Conservation (phyloP, 2,113 vertebrate genomes). For the Perca fluviatilis region DNA sequence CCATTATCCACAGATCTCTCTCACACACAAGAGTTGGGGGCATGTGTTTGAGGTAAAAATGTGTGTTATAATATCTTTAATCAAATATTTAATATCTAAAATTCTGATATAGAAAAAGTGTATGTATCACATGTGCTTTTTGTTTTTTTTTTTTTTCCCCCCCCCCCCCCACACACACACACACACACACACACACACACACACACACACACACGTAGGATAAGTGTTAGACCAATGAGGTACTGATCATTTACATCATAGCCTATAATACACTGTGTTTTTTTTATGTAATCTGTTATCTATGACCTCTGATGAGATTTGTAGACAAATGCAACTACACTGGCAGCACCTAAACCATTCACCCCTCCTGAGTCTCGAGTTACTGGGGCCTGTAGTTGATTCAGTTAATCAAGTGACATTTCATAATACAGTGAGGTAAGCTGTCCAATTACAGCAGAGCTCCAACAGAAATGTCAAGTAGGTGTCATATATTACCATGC, state of each 20-base stretch:
- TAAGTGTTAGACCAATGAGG: neutral
- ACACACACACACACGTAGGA: neutral
- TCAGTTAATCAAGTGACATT: conserved; percentile 30
- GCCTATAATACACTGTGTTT: conserved; percentile 28
- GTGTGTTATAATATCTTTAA: conserved; percentile 33
- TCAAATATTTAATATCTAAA: conserved; percentile 36
- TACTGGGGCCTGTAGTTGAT: conserved; percentile 10
- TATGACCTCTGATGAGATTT: conserved; percentile 46
- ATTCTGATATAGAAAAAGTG: conserved; percentile 23
- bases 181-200: neutral
- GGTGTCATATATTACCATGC: neutral
- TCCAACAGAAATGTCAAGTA: conserved; percentile 36
- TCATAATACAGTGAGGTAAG: conserved; percentile 14
- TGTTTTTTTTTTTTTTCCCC: too few relatives aligned
- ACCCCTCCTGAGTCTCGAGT: neutral
- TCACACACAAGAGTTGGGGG: neutral
- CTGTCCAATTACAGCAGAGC: conserved; percentile 32
- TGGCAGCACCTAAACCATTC: neutral
- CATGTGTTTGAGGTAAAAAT: conserved; percentile 16
- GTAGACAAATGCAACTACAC: neutral
- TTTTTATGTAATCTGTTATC: conserved; percentile 38
- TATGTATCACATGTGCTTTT: too few relatives aligned
- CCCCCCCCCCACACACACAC: neutral
- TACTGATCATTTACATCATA: neutral
- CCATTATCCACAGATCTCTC: conserved; percentile 80